Evolutionary conservation across 1,140 invertebrate genomes (phyloP).

Genomic region (Drosophila oshimai): DNA sequence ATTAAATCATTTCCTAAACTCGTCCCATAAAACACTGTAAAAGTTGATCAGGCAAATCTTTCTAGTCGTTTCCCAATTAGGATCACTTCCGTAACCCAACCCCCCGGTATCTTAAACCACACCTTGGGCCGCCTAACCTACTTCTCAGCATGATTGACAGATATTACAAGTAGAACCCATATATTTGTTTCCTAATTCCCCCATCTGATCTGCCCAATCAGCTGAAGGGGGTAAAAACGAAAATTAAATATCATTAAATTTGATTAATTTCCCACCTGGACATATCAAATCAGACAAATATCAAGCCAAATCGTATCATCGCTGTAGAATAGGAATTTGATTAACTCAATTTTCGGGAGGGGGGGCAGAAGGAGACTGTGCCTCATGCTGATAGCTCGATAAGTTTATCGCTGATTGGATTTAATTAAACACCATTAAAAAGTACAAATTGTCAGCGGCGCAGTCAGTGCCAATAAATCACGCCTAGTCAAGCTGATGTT

Average conservation of each 20-base stretch:
- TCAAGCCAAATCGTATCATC: constrained; percentile 15
- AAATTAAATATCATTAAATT: constrained; percentile 79
- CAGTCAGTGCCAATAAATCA: constrained; percentile 63
- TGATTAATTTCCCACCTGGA: constrained; percentile 69
- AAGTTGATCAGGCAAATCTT: no score
- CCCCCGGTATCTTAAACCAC: background rate
- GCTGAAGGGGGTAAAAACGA: background rate
- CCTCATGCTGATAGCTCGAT: constrained; percentile 67
- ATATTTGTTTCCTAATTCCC: constrained; percentile 26
- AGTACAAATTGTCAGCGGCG: constrained; percentile 67
- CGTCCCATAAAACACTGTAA: no score
- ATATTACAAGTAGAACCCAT: constrained; percentile 31
- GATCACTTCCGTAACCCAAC: background rate
- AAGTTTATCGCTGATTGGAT: constrained; percentile 69
- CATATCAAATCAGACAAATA: constrained; percentile 58
- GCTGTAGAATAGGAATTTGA: constrained; percentile 42
- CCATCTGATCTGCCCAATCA: constrained; percentile 9
- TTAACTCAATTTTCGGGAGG: constrained; percentile 41
- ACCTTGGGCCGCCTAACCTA: background rate
- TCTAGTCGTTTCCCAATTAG: no score
- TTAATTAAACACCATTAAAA: constrained; percentile 80
- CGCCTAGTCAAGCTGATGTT: constrained; percentile 72
- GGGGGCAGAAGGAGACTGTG: constrained; percentile 27
- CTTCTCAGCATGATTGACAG: constrained; percentile 46
- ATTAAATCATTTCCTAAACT: no score